phyloP scores from a whole-genome alignment of 2,888 invertebrate genomes.

The Pristionchus japonicus region DNA sequence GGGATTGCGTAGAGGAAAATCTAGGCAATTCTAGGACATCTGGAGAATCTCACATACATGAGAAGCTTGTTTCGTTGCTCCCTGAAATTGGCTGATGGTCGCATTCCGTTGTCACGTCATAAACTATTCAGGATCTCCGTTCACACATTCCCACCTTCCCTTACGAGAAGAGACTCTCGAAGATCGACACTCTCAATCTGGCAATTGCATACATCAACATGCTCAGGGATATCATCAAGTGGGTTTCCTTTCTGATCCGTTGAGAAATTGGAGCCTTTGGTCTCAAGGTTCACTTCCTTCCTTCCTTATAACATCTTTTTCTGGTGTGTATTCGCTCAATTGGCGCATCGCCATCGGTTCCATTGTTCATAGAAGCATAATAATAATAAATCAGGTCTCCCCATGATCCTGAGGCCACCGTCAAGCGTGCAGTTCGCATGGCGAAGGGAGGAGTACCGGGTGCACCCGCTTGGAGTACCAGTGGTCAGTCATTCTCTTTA shows the following conservation, averaged over 20 bases:
- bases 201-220: constrained; percentile 98
- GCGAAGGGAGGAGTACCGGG: constrained; percentile 58
- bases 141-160: constrained; percentile 99
- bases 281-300: too few relatives aligned
- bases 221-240: constrained; percentile 78
- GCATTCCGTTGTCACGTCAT: neutral
- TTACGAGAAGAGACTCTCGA: constrained; percentile 96
- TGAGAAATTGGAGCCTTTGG: too few relatives aligned
- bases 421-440: constrained; percentile 61
- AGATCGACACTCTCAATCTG: constrained; percentile 95
- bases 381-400: constrained; percentile 59
- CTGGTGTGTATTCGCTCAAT: too few relatives aligned
- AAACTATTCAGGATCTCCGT: constrained; percentile 85
- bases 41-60: too few relatives aligned
- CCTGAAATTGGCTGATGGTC: too few relatives aligned
- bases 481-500: constrained; percentile 58
- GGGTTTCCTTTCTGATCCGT: too few relatives aligned
- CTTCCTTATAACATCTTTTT: too few relatives aligned
- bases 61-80: too few relatives aligned
- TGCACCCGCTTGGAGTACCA: constrained; percentile 73
- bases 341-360: too few relatives aligned
- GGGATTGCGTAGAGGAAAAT: too few relatives aligned
- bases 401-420: constrained; percentile 61
- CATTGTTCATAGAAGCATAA: too few relatives aligned
- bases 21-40: too few relatives aligned